These are phyloP conservation scores for Catonia carolina DNA, from an alignment of 2,888 invertebrate species.

Conservation along the genomic window DNA sequence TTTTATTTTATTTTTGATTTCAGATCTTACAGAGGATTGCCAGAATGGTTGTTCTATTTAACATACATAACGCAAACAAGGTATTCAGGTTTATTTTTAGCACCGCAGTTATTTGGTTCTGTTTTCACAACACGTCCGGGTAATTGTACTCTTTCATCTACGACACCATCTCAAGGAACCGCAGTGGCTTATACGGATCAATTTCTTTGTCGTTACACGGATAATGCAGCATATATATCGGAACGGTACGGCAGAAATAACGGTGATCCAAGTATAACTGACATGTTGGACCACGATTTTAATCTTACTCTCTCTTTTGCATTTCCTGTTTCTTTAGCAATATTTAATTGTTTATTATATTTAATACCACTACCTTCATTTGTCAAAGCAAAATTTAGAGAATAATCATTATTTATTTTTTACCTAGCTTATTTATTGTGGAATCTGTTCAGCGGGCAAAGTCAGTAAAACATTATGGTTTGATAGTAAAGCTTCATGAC, in stretches of 20 bases:
- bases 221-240: slow-evolving; percentile 62
- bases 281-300: slow-evolving; percentile 61
- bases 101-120: slow-evolving; percentile 57
- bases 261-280: slow-evolving; percentile 45
- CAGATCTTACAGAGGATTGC: slow-evolving; percentile 69
- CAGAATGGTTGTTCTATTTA: slow-evolving; percentile 74
- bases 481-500: too few species aligned
- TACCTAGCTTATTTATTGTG: too few species aligned
- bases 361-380: slow-evolving; percentile 76
- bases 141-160: slow-evolving; percentile 34
- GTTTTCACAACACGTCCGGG: slow-evolving; percentile 30
- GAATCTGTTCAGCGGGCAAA: too few species aligned
- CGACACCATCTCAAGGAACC: neutral
- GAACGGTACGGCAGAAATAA: slow-evolving; percentile 59
- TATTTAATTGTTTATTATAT: slow-evolving; percentile 79
- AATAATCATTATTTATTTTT: slow-evolving; percentile 43
- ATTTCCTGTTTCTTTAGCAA: slow-evolving; percentile 71
- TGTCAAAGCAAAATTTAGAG: slow-evolving; percentile 81
- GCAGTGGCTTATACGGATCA: slow-evolving; percentile 29
- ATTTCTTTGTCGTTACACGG: slow-evolving; percentile 57
- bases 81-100: slow-evolving; percentile 69
- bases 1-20: slow-evolving; percentile 25
- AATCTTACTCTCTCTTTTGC: slow-evolving; percentile 78
- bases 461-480: too few species aligned
- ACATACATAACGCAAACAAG: slow-evolving; percentile 73